Base-by-base conservation (phyloP, 2,113 vertebrate species). In the Prinia subflava region DNA sequence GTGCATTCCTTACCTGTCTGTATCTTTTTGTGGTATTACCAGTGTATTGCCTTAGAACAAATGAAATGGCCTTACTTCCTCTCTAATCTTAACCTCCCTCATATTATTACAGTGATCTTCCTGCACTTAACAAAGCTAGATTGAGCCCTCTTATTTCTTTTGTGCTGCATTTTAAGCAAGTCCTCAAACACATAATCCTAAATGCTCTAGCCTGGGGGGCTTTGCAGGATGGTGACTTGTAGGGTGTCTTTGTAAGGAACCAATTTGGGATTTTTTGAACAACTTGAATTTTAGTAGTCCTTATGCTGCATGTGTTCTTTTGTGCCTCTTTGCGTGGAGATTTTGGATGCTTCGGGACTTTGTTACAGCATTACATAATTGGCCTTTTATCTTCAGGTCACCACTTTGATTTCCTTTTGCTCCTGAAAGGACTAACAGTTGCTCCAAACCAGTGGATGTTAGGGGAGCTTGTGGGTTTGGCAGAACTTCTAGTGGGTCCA, bases 301-400 rank as follows among this genome's bases (percentile, higher is more conserved):
- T 60, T 50, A 5, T 42, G 16, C 42, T 77, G 55, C 7, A 0
- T 39, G 4, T 80, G 27, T 60, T 83, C 33, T 55, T 79, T 5
- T 0, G 0, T 56, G 7, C 15, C 2, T 79, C 0, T 69, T 89
- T 70, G 11, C 55, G 22, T 39, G 42, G 24, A 31, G 11, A 27
- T 53, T 30, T 39, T 62, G 16, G 28, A 15, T 67, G 52, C 47
- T 50, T 86, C 23, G 33, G 11, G 62, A 18, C 44, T 74, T 49
- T 55, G 17, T 31, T 79, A 37, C 25, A 71, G 39, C 39, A 15
- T 81, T 84, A 5, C 60, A 31, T 68, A 52, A 44, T 11, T 91
- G 30, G 27, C 50, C 33, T 83, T 76, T 80, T 81, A 41, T 47
- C 22, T 78, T 90, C 28, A 75, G 25, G 21, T 64, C 33, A 47